A percentile compares a stretch with the other conserved stretches of the same genome.
Evolutionary conservation across 2,888 invertebrate genomes (phyloP).

Genomic region (Melieria omissa): DNA sequence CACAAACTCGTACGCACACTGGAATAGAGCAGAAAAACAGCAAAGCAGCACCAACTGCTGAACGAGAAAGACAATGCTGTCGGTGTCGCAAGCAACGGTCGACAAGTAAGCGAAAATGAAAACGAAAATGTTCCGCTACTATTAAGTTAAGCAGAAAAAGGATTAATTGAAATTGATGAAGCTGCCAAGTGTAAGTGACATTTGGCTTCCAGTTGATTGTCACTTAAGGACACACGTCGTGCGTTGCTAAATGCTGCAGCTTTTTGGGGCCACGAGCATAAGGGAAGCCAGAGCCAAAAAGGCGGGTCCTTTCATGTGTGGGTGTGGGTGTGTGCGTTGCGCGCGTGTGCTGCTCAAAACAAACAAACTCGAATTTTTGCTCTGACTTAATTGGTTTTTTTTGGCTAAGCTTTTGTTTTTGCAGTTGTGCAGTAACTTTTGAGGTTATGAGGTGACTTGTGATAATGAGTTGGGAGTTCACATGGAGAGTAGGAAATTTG

Average conservation of each 20-base stretch:
- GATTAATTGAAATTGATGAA: conserved; percentile 44
- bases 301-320: background rate
- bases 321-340: background rate
- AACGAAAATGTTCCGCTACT: background rate
- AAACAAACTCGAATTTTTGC: conserved; percentile 14
- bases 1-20: too few species aligned
- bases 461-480: too few species aligned
- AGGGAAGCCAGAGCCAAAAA: background rate
- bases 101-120: too few species aligned
- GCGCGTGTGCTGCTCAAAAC: conserved; percentile 12
- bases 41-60: too few species aligned
- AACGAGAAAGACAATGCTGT: too few species aligned
- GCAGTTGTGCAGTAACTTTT: too few species aligned
- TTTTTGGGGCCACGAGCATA: too few species aligned
- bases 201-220: conserved; percentile 33
- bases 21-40: too few species aligned
- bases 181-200: conserved; percentile 39
- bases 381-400: conserved; percentile 24
- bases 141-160: conserved; percentile 18
- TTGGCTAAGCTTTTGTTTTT: background rate
- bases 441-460: too few species aligned
- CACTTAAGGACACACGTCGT: background rate
- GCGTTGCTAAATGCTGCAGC: too few species aligned
- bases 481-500: too few species aligned
- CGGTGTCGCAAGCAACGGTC: too few species aligned